Percentiles rank a stretch among this genome's conserved stretches.
phyloP scores from a whole-genome alignment of 2,888 invertebrate species.

The Xestoiulus laeticollis region DNA sequence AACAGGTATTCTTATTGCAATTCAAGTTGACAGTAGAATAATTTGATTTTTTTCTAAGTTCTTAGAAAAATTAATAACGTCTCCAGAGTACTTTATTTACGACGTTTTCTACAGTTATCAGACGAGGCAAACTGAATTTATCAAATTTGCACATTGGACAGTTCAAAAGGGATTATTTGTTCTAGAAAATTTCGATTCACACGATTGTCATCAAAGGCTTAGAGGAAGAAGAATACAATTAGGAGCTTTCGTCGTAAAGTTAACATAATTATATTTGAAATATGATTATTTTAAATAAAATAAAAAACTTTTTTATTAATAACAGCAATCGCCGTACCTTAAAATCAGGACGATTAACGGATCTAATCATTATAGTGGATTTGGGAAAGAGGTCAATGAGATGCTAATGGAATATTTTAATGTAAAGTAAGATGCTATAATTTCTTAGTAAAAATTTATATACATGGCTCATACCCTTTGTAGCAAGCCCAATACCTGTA shows the following conservation, averaged over 20 bases:
- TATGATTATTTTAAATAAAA: not conserved
- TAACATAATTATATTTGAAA: not conserved
- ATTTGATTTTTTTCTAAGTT: not conserved
- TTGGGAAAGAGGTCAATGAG: not conserved
- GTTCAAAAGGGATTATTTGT: not conserved
- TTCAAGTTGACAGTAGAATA: not conserved
- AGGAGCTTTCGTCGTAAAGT: not conserved
- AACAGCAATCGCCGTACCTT: not conserved
- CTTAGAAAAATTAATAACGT: not conserved
- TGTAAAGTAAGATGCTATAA: not conserved
- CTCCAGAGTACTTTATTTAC: not conserved
- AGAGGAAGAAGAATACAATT: not conserved
- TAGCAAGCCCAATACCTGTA: no score
- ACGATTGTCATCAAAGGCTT: not conserved
- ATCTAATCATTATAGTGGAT: not conserved
- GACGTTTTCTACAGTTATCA: conserved; percentile 43
- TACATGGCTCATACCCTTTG: no score
- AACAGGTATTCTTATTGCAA: not conserved
- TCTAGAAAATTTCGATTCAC: conserved; percentile 12
- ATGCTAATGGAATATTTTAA: conserved; percentile 40
- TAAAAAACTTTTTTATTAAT: not conserved
- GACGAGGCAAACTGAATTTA: not conserved
- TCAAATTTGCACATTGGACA: conserved; percentile 20
- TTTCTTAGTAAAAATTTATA: not conserved
- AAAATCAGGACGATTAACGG: not conserved